These are phyloP conservation scores for Falcunculus frontatus DNA, from an alignment of 2,113 vertebrate genomes.

Conservation along the genomic window DNA sequence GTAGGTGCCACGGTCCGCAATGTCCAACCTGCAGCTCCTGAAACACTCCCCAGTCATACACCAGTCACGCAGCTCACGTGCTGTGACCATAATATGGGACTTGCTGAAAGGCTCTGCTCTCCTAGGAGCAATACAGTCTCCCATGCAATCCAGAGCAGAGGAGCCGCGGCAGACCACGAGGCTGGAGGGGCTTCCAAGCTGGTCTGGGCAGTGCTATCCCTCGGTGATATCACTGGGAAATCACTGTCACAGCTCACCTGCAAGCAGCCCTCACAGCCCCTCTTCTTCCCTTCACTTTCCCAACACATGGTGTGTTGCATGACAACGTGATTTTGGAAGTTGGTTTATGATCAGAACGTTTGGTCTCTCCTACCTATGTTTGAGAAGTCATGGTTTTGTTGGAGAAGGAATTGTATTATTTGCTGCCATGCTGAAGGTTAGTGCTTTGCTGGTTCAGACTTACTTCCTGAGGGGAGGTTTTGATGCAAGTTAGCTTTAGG, in stretches of 20 bases:
- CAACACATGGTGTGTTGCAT: fast-evolving
- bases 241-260: neutral
- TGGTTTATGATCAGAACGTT: neutral
- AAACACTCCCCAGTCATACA: fast-evolving
- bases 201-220: fast-evolving
- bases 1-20: fast-evolving
- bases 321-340: neutral
- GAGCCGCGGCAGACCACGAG: neutral
- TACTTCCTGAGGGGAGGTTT: neutral
- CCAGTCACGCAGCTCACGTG: fast-evolving
- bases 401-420: neutral
- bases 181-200: neutral
- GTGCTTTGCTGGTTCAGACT: neutral
- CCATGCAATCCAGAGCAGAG: neutral
- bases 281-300: neutral
- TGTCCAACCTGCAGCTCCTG: neutral
- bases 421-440: neutral
- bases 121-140: neutral
- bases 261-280: neutral
- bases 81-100: fast-evolving
- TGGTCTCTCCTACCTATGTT: neutral
- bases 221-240: neutral
- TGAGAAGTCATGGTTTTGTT: neutral
- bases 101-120: neutral
- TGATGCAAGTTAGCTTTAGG: neutral